A percentile compares a stretch with the other conserved stretches of the same genome.
These are phyloP conservation scores for Mobula hypostoma DNA, from an alignment of 2,113 vertebrate species.

Conservation along the genomic window DNA sequence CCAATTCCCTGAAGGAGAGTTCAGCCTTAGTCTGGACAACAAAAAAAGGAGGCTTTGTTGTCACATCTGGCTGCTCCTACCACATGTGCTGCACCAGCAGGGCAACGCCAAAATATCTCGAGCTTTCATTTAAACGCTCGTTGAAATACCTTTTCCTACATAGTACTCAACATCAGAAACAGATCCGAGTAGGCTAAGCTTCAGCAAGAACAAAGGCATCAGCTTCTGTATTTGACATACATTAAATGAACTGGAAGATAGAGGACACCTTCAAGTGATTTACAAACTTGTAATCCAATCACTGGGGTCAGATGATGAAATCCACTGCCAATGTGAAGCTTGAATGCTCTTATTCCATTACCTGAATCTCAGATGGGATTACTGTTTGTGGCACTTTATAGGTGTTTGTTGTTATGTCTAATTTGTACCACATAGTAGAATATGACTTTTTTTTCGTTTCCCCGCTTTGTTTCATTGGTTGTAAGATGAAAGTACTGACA, in stretches of 20 bases:
- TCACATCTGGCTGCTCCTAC: not conserved
- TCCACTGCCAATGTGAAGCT: not conserved
- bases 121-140: not conserved
- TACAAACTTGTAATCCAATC: not conserved
- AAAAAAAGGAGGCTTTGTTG: not conserved
- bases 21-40: not conserved
- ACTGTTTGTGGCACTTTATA: not conserved
- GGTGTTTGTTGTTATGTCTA: constrained; percentile 28
- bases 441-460: not conserved
- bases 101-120: not conserved
- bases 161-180: not conserved
- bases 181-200: not conserved
- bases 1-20: constrained; percentile 16
- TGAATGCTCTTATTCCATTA: constrained; percentile 1
- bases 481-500: constrained; percentile 26
- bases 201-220: not conserved
- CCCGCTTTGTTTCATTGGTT: not conserved
- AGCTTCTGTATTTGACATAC: not conserved
- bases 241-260: constrained; percentile 7
- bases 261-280: constrained; percentile 1
- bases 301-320: too few species aligned
- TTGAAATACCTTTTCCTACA: not conserved
- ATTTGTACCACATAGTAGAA: not conserved
- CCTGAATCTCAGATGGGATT: not conserved
- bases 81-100: not conserved